Evolutionary conservation across 2,888 invertebrate genomes (phyloP), one percentile per base, ranked within the genome.

Genomic region (Hoplodrina blanda): DNA sequence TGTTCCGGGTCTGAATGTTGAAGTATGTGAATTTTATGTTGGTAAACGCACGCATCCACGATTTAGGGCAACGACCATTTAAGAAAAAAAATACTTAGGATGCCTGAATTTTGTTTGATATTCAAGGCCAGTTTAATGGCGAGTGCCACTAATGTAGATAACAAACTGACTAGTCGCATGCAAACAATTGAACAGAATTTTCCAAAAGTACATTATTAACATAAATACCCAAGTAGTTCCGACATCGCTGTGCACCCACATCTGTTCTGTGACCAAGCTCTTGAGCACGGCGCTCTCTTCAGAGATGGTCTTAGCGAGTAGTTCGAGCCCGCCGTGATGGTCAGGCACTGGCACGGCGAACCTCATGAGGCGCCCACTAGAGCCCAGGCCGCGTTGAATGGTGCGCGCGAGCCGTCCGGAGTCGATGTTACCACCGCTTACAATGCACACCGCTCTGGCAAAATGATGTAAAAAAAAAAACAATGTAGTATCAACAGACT

Each of bases 361-460:
- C 84, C 98, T 96, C 88, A 97, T 89, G 89, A 97, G 91, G 6
- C 97, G 93, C 0, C 98, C 98, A 86, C 97, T 97, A 0, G 97
- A 98, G 11, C 98, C 98, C 62, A 98, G 92, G 2, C 98, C 98
- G 73, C 98, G 96, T 87, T 98, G 98, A 80, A 98, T 96, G 73
- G 97, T 97, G 59, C 98, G 96, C 0, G 98, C 97, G 62, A 98
- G 92, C 0, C 98, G 97, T 0, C 98, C 97, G 0, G 97, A 97
- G 89, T 98, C 98, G 54, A 98, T 98, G 93, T 98, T 98, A 59
- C 98, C 98, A 10, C 98, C 97, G 90, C 97, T 98, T 61, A 98
- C 91, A n/a, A 97, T 96, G 79, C 98, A 96, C 11, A 98, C 98
- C 41, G 98, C 97, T 76, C 98, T 98, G 82, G 13, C 11, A n/a